Evolutionary conservation across 1,140 invertebrate species (phyloP).

Genomic region (Sycophaga agraensis): DNA sequence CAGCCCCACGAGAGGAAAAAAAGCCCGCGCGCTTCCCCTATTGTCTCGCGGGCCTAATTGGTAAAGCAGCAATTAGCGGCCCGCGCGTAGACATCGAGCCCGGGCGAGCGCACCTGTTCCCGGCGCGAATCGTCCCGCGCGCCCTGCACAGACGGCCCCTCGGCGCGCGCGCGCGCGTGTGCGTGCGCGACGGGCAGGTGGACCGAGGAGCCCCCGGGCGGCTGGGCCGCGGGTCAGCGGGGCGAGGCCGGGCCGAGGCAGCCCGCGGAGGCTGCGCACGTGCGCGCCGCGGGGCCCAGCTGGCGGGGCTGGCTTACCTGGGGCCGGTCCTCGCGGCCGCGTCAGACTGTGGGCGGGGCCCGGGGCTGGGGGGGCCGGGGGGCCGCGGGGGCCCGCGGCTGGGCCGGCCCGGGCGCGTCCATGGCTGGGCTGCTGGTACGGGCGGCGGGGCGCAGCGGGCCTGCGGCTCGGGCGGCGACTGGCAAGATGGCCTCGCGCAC

Average conservation of each 20-base stretch:
- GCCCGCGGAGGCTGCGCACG: no score
- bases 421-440: no score
- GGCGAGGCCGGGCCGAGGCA: background rate
- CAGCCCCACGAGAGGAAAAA: no score
- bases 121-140: conserved; percentile 60
- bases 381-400: background rate
- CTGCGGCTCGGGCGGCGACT: background rate
- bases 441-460: no score
- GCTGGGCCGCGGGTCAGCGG: conserved; percentile 39
- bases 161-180: no score
- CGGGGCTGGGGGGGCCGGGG: background rate
- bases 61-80: no score
- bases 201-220: conserved; percentile 47
- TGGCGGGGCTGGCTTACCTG: background rate
- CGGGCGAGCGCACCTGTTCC: conserved; percentile 58
- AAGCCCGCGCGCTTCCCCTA: no score
- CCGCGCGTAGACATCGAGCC: no score
- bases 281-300: background rate
- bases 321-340: background rate
- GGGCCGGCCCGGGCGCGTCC: background rate
- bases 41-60: no score
- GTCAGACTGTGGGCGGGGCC: background rate
- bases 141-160: background rate
- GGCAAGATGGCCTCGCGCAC: background rate
- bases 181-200: no score